phyloP scores from a whole-genome alignment of 1,140 invertebrate species.

The Neuroterus valhalla region DNA sequence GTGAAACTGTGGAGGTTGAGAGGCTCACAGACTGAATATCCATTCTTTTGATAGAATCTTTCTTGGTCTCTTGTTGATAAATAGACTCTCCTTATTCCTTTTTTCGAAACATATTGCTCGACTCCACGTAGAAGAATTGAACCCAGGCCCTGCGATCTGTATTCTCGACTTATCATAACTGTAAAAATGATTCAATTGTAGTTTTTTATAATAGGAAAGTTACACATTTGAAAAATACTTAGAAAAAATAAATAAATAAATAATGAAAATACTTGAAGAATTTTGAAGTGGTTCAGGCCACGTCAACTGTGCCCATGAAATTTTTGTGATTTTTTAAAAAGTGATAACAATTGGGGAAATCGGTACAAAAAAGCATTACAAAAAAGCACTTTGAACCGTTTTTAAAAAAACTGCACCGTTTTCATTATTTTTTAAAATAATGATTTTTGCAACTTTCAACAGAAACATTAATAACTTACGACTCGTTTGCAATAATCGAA shows the following conservation, averaged over 20 bases:
- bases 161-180: constrained; percentile 82
- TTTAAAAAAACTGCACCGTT: too few relatives aligned
- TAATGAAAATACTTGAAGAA: too few relatives aligned
- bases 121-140: constrained; percentile 81
- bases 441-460: too few relatives aligned
- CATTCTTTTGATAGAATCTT: constrained; percentile 85
- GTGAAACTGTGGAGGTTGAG: constrained; percentile 79
- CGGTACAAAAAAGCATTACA: too few relatives aligned
- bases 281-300: too few relatives aligned
- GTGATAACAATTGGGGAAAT: too few relatives aligned
- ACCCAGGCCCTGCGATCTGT: constrained; percentile 84
- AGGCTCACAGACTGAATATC: constrained; percentile 82
- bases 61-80: constrained; percentile 86
- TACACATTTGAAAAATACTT: constrained; percentile 12
- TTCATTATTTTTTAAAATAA: too few relatives aligned
- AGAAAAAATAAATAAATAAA: constrained; percentile 10
- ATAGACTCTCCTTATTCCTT: constrained; percentile 79
- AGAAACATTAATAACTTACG: too few relatives aligned
- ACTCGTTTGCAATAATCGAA: too few relatives aligned
- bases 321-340: too few relatives aligned
- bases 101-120: constrained; percentile 81
- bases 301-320: too few relatives aligned
- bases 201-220: constrained; percentile 16
- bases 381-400: too few relatives aligned
- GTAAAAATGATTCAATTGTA: constrained; percentile 48